phyloP scores from a whole-genome alignment of 2,888 invertebrate species.

The Ophion obscuratus region DNA sequence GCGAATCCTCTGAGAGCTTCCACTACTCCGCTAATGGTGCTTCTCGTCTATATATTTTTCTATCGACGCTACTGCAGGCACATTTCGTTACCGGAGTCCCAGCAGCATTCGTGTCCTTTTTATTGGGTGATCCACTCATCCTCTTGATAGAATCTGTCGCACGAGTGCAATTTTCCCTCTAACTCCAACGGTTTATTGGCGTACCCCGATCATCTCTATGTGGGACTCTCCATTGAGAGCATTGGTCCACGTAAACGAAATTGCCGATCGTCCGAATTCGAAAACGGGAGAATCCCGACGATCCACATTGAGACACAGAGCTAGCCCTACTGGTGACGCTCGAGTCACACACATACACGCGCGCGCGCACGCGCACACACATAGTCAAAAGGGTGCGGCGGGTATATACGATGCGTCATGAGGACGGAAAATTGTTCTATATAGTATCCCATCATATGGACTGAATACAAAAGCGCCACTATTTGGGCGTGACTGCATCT shows the following conservation, averaged over 20 bases:
- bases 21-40: no score
- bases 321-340: constrained; percentile 2
- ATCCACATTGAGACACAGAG: constrained; percentile 22
- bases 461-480: constrained; percentile 73
- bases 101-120: constrained; percentile 72
- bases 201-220: constrained; percentile 80
- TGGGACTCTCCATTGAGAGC: constrained; percentile 75
- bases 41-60: constrained; percentile 6
- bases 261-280: constrained; percentile 76
- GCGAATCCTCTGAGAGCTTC: no score
- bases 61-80: constrained; percentile 25
- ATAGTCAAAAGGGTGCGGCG: constrained; percentile 29
- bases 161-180: constrained; percentile 80
- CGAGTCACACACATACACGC: background rate
- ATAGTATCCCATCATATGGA: constrained; percentile 59
- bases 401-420: constrained; percentile 37
- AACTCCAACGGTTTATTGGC: constrained; percentile 80
- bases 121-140: constrained; percentile 81
- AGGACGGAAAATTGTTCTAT: constrained; percentile 43
- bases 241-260: constrained; percentile 83
- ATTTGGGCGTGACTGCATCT: constrained; percentile 79
- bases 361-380: background rate
- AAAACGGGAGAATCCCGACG: constrained; percentile 59
- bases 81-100: constrained; percentile 31
- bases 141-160: constrained; percentile 79